Base-by-base conservation (phyloP, 2,888 invertebrate genomes). In the Lepidochrysops patricia region DNA sequence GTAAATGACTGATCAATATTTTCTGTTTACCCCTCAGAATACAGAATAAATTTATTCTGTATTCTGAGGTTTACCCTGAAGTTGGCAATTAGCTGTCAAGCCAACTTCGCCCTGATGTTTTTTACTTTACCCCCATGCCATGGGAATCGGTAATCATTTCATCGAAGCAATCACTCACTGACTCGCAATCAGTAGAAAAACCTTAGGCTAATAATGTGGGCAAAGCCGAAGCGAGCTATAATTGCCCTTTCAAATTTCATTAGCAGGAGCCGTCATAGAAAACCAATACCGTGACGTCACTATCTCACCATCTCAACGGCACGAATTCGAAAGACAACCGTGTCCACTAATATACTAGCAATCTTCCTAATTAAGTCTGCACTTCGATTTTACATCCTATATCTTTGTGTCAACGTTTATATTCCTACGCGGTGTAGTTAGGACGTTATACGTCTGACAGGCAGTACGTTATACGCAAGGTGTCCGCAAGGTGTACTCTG, bases 321-420 rank as follows among this genome's bases (percentile, higher is more conserved):
- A 66, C 68, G 62, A 61, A 67, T 71, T 70, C 70, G 72, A 77
- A 78, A 80, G 86, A 88, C 87, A 89, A 85, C 73, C 89, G 86
- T 89, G 76, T 83, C 84, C 82, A 80, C 84, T 82, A 79, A 82
- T 78, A 84, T 72, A 82, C 72, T 72, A 68, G 82, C 77, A 75
- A 70, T 82, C 84, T 76, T 80, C 80, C 81, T 81, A 74, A 79
- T 75, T 75, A 74, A 74, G 57, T 60, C 3, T 0, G 2, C 4
- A 32, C 59, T 13, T 7, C 1, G 0, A 72, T 62, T 64, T 9
- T 34, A 1, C 29, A 64, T 63, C 29, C 50, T 71, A 68, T 2
- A 0, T 0, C 0, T 0, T 0, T 0, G 0, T 0, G 0, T 3
- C 62, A 68, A 56, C 52, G 63, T 64, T 57, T 1, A 13, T 12